Conservation (phyloP, 2,113 vertebrate genomes). For the Aptenodytes patagonicus region DNA sequence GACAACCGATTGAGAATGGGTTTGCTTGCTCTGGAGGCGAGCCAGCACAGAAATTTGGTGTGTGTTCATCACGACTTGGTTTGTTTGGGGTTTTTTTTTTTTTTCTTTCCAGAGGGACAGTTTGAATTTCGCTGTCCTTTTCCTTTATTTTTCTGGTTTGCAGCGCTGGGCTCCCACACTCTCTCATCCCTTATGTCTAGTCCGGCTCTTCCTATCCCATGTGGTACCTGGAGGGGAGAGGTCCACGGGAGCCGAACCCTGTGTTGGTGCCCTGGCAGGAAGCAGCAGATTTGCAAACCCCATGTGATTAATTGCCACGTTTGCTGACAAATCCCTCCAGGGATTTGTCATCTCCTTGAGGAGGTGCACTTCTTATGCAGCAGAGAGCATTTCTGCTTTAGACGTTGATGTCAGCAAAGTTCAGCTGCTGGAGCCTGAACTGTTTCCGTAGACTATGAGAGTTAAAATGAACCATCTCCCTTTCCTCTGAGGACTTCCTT, state of each 20-base stretch:
- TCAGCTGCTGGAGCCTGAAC: neutral
- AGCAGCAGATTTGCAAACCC: neutral
- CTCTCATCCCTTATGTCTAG: neutral
- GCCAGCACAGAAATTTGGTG: neutral
- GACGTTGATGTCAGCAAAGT: neutral
- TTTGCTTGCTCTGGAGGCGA: neutral
- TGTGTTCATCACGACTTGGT: neutral
- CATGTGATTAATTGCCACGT: neutral
- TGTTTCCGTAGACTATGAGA: neutral
- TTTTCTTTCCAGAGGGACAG: neutral
- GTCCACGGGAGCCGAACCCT: rapidly evolving
- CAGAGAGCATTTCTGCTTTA: neutral
- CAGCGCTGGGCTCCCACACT: neutral
- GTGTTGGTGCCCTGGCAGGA: rapidly evolving
- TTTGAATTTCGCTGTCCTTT: neutral
- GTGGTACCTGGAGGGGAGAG: rapidly evolving
- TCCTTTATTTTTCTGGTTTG: neutral
- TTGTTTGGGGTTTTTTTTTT: neutral
- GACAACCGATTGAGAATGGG: neutral
- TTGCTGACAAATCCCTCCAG: neutral
- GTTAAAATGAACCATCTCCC: neutral
- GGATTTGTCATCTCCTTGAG: neutral
- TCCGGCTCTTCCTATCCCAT: neutral
- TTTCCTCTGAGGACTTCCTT: neutral
- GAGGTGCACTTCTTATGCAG: neutral